Base-by-base conservation (phyloP, 1,140 invertebrate genomes). In the Nomia melanderi region DNA sequence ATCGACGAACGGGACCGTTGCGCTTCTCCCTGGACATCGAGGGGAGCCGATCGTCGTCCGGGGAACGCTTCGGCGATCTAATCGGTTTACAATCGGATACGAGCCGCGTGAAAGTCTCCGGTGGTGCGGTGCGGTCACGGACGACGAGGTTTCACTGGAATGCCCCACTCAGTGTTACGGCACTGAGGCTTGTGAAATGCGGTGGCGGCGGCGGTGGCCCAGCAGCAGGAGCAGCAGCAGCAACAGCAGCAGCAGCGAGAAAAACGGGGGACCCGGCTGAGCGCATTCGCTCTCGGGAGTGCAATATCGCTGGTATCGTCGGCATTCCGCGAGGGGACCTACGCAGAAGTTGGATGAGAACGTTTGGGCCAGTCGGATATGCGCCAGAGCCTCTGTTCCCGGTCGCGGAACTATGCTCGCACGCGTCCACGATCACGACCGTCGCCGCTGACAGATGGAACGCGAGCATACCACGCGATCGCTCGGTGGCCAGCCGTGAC, bases 111-210 rank as follows among this genome's bases (percentile, higher is more conserved):
- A 66, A 65, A 47, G 67, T 25, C 53, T 66, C 64, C 23, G 23
- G 20, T 0, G 20, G 44, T 17, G 20, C 31, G 39, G 17, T 54
- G 71, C 50, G n/a, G 60, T 33, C 57, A 77, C 44, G 73, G 60
- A 69, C 53, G 63, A 69, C 41, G 47, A 63, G 56, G 59, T 72
- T 81, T 73, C 69, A 44, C 44, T 23, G 59, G 41, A 72, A 50
- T 64, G 56, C 50, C 59, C 62, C 59, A 25, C 23, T 63, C 64
- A 33, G 57, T 65, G 54, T 67, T 82, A 84, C 77, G 79, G 70
- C 70, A 82, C 67, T 79, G 84, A 27, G 70, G 67, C 67, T 82
- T 64, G 65, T 85, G 84, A 81, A 84, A 84, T 84, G 82, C 77
- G 73, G 72, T 54, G 71, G 50, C 23, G 41, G 14, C 41, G 41